These are phyloP conservation scores for Cottus gobio DNA, from an alignment of 2,113 vertebrate species.

Conservation along the genomic window DNA sequence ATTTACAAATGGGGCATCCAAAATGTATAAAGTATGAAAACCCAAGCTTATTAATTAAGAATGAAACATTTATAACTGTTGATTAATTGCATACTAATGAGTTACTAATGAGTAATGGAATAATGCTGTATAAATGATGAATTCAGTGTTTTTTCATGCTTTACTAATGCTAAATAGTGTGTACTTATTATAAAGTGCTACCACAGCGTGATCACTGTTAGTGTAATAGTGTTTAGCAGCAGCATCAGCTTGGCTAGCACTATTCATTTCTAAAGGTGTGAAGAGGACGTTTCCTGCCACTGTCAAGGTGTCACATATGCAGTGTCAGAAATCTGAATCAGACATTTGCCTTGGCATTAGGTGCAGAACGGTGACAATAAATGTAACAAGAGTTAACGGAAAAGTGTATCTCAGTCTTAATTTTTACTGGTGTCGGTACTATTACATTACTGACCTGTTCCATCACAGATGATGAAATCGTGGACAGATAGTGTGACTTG, in stretches of 20 bases:
- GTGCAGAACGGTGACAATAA: not conserved
- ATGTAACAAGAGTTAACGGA: not conserved
- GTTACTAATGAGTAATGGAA: too few species aligned
- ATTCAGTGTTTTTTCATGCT: too few species aligned
- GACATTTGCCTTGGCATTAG: not conserved
- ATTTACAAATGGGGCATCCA: too few species aligned
- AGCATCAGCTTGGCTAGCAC: slow-evolving; percentile 17
- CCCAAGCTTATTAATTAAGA: too few species aligned
- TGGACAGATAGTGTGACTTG: too few species aligned
- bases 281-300: slow-evolving; percentile 30
- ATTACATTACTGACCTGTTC: not conserved
- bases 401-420: not conserved
- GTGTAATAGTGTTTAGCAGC: not conserved
- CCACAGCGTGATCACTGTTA: slow-evolving; percentile 1
- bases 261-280: slow-evolving; percentile 57
- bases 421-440: not conserved
- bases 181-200: too few species aligned
- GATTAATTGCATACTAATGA: too few species aligned
- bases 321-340: not conserved
- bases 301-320: slow-evolving; percentile 24
- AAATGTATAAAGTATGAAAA: too few species aligned
- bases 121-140: too few species aligned
- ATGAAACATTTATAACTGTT: too few species aligned
- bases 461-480: not conserved
- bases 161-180: too few species aligned